Evolutionary conservation across 2,888 invertebrate species (phyloP), one percentile per base, ranked within the genome.

Genomic region (Taenaris catops): DNA sequence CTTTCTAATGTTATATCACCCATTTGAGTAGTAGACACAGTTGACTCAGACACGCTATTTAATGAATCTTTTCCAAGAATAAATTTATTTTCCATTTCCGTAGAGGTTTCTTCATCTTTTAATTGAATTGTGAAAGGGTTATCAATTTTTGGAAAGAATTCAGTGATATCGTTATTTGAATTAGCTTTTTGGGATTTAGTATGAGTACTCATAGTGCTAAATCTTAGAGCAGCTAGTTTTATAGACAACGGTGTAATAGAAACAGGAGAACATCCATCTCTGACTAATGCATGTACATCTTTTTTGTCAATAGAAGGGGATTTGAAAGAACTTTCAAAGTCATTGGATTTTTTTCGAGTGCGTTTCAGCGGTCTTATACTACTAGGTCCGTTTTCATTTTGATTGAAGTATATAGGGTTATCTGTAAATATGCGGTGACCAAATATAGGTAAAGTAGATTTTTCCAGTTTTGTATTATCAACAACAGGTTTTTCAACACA

Each of bases 161-260:
- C 86, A 2, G 87, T 87, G 0, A 87, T 76, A 44, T 89, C 79
- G 38, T 83, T 75, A 3, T 55, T 58, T 32, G 62, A 67, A 33
- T 58, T 48, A 7, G 54, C 49, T 50, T 72, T 64, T 58, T 74
- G 66, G 26, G 75, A 66, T 51, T 73, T 68, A 29, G 62, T 66
- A 52, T 84, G 71, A 25, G 78, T 67, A 52, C 80, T 87, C 60
- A 84, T 78, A 38, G 86, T 79, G 53, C 87, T 89, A 56, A 90
- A 90, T 52, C 87, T 80, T 47, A 90, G 60, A 46, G 88, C 89
- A 38, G 91, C 87, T 51, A 91, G 65, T 53, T 88, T 88, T 38
- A 80, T 78, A 41, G 91, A 89, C 52, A 91, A 69, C 42, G 91
- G 91, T 10, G 91, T 90, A 11, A 91, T 79, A 37, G 84, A 87